Evolutionary conservation across 2,113 vertebrate species (phyloP).

Genomic region (Labeo catla): DNA sequence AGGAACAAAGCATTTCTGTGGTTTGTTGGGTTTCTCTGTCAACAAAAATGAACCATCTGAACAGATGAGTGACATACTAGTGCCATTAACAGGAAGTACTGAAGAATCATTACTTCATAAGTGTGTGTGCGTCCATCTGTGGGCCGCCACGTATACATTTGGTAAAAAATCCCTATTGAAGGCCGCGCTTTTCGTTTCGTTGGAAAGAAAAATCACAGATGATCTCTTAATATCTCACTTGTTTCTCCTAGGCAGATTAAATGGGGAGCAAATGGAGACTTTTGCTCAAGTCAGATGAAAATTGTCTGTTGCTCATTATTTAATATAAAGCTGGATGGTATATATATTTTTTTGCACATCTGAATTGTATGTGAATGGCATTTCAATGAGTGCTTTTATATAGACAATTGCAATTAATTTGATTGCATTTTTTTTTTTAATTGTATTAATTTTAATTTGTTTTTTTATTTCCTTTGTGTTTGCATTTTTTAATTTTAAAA

Average conservation of each 20-base stretch:
- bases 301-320: neutral
- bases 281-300: neutral
- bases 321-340: neutral
- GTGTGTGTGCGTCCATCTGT: neutral
- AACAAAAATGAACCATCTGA: constrained; percentile 59
- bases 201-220: neutral
- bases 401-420: neutral
- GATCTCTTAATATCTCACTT: neutral
- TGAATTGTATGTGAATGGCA: neutral
- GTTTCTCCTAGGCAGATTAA: neutral
- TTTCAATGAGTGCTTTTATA: neutral
- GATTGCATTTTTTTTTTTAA: neutral
- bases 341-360: neutral
- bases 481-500: too few relatives aligned
- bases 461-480: too few relatives aligned
- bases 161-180: neutral
- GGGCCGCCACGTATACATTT: constrained; percentile 25
- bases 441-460: too few relatives aligned
- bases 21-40: constrained; percentile 72
- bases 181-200: neutral
- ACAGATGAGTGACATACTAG: constrained; percentile 39
- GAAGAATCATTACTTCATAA: constrained; percentile 42
- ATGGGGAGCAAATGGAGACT: neutral
- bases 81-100: constrained; percentile 24
- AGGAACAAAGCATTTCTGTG: constrained; percentile 76